A percentile compares a stretch with the other conserved stretches of the same genome.
These are phyloP conservation scores for Girardia tigrina DNA, from an alignment of 2,888 invertebrate species.

Conservation along the genomic window DNA sequence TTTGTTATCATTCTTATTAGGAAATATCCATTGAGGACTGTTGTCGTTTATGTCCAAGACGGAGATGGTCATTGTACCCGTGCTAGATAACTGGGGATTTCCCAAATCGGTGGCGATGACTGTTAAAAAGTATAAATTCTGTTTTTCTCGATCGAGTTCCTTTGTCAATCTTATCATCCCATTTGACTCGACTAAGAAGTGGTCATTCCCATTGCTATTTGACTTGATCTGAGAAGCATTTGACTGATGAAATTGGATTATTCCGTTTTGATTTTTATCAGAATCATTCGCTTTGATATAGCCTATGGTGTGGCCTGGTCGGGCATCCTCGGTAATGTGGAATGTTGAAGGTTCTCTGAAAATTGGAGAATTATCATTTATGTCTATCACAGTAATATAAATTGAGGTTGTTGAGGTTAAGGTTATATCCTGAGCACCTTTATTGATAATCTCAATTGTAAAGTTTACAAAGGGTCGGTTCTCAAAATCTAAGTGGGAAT, in stretches of 20 bases:
- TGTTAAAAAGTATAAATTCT: neutral
- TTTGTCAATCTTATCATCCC: neutral
- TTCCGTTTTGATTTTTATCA: neutral
- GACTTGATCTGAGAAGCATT: neutral
- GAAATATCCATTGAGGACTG: slow-evolving; percentile 7
- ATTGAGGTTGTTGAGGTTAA: neutral
- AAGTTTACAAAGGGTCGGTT: neutral
- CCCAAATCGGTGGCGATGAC: neutral
- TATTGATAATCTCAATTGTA: neutral
- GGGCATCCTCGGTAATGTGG: neutral
- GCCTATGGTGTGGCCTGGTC: neutral
- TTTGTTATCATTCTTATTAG: neutral
- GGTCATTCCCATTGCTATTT: neutral
- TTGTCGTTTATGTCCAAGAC: neutral
- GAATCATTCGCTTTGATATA: slow-evolving; percentile 9
- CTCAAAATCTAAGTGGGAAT: slow-evolving; percentile 4
- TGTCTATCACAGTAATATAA: neutral
- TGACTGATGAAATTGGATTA: neutral
- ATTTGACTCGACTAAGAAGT: neutral
- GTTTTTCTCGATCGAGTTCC: slow-evolving; percentile 4
- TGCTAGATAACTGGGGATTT: neutral
- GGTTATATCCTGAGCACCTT: neutral
- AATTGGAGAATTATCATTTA: neutral
- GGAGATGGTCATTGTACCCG: neutral
- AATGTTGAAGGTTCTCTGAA: neutral